Conservation (phyloP, 1,140 invertebrate genomes). For the Drosophila cardini region DNA sequence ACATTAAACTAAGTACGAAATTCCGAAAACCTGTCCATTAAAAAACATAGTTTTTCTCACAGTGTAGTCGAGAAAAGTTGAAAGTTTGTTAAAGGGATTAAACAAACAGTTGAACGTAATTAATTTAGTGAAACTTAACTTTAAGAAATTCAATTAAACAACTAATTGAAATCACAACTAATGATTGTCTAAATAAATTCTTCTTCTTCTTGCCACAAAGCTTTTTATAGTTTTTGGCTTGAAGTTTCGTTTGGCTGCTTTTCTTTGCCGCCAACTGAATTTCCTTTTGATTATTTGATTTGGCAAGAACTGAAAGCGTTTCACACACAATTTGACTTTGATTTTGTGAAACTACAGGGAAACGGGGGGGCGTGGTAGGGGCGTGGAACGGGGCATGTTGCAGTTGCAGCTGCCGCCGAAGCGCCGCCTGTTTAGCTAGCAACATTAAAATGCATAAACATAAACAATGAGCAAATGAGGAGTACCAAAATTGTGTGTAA, state of each 20-base stretch:
- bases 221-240: slow-evolving; percentile 11
- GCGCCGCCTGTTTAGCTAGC: slow-evolving; percentile 18
- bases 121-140: slow-evolving; percentile 2
- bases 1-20: too few species aligned
- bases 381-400: slow-evolving; percentile 26
- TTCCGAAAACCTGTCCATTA: too few species aligned
- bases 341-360: slow-evolving; percentile 27
- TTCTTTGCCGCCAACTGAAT: slow-evolving; percentile 2
- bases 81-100: slow-evolving; percentile 5
- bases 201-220: slow-evolving; percentile 13
- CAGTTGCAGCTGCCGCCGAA: slow-evolving; percentile 19
- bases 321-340: slow-evolving; percentile 74
- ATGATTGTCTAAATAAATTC: slow-evolving; percentile 19
- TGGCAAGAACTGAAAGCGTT: slow-evolving; percentile 60
- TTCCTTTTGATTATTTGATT: slow-evolving; percentile 67
- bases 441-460: slow-evolving; percentile 63
- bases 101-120: slow-evolving; percentile 3
- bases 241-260: slow-evolving; percentile 1
- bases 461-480: slow-evolving; percentile 49
- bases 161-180: slow-evolving; percentile 26
- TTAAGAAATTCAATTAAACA: slow-evolving; percentile 19
- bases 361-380: background rate
- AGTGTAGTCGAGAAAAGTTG: background rate
- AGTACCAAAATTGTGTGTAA: slow-evolving; percentile 44
- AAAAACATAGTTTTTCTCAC: too few species aligned